These are phyloP conservation scores for Branchipolynoe longqiensis DNA, from an alignment of 2,888 invertebrate genomes.

Conservation along the genomic window DNA sequence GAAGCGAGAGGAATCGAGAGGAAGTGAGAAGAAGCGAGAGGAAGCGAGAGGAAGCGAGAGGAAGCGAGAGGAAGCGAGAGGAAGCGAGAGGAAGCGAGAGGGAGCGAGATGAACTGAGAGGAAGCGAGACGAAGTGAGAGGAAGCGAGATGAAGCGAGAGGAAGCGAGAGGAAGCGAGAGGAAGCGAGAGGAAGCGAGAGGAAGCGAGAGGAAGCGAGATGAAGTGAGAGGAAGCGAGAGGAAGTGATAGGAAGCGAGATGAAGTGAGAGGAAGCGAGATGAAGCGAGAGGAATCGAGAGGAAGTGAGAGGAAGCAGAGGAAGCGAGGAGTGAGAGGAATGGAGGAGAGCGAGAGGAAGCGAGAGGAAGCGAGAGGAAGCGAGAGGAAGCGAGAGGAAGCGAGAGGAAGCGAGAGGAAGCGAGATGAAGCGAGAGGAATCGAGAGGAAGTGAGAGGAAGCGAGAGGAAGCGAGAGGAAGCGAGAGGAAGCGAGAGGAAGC, in stretches of 20 bases:
- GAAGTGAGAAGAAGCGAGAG: not conserved
- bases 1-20: too few relatives aligned
- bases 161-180: not conserved
- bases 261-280: not conserved
- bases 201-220: not conserved
- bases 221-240: not conserved
- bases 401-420: not conserved
- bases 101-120: not conserved
- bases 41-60: not conserved
- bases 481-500: not conserved
- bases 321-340: not conserved
- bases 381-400: not conserved
- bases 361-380: not conserved
- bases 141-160: not conserved
- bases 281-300: not conserved
- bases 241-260: not conserved
- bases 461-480: not conserved
- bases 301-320: not conserved
- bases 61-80: not conserved
- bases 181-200: not conserved
- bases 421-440: too few relatives aligned
- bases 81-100: not conserved
- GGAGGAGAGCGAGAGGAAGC: not conserved
- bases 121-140: not conserved
- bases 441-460: too few relatives aligned